Evolutionary conservation across 2,797 vertebrate genomes (phyloP), one percentile per base, ranked within the genome.

Genomic region (Pipistrellus nathusii): DNA sequence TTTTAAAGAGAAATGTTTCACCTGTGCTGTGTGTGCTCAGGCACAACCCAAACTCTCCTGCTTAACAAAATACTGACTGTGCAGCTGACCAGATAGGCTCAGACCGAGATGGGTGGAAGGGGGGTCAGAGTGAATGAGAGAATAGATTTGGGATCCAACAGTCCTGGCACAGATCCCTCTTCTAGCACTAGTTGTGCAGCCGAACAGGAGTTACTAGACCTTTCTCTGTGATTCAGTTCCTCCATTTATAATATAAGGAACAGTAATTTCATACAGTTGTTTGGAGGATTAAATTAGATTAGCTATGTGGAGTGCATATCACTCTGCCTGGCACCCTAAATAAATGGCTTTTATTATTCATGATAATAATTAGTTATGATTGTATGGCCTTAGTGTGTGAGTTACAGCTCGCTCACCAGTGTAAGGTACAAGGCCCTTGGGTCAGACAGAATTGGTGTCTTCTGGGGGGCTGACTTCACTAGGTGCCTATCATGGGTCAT

Each of bases 11-110:
- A 46, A 73, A 30, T 1, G 11, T 6, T 9, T 30, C 12, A 13
- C 59, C n/a, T 1, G 0, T 10, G 6, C 8, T 4, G 3, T 27
- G 5, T 1, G 0, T 1, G 1, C 4, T 27, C 2, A 12, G 4
- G 30, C 25, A 1, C 38, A 41, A 8, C 18, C n/a, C 13, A 3
- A 57, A 2, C 21, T 35, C 20, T 7, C 41, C 48, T 51, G 9
- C 55, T 44, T 25, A 13, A 25, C 10, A 21, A 15, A 44, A 32
- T 0, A 12, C 21, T 1, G 2, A 8, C 21, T 1, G 13, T 17
- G 14, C 3, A 1, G 11, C 32, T 44, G 30, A 25, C 0, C 4
- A 77, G 18, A 14, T 0, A 2, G 23, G 5, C 23, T 32, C 9
- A 4, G 23, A 15, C 5, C 10, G 0, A 5, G 57, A 25, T 25